A percentile compares a stretch with the other conserved stretches of the same genome.
Evolutionary conservation across 2,113 vertebrate species (phyloP).

Genomic region (Tylochromis polylepis): DNA sequence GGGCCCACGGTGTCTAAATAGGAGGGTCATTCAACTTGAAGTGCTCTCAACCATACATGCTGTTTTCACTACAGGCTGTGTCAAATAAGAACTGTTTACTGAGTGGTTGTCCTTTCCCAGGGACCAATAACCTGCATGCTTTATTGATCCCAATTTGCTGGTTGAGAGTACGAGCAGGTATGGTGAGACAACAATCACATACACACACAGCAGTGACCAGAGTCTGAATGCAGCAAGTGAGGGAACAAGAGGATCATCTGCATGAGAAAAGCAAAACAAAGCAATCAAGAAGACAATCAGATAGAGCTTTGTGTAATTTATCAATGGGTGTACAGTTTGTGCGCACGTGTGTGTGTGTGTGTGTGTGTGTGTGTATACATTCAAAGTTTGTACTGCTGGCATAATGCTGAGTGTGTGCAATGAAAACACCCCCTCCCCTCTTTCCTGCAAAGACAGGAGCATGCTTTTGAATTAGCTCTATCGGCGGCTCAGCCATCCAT

Average conservation of each 20-base stretch:
- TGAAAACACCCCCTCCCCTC: background rate
- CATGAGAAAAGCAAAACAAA: background rate
- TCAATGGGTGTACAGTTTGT: background rate
- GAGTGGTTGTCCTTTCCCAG: conserved; percentile 13
- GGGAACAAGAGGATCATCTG: conserved; percentile 7
- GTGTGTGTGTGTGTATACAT: background rate
- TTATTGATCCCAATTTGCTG: conserved; percentile 57
- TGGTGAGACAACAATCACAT: background rate
- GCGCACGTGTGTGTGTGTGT: background rate
- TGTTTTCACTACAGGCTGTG: conserved; percentile 26
- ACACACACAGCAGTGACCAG: background rate
- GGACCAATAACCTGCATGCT: conserved; percentile 24
- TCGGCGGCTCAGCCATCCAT: conserved; percentile 46
- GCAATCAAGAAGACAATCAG: conserved; percentile 18
- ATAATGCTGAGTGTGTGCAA: background rate
- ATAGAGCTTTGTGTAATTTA: background rate
- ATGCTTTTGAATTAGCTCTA: conserved; percentile 50
- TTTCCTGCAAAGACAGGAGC: conserved; percentile 32
- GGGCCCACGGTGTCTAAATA: conserved; percentile 22
- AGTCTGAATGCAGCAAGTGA: background rate
- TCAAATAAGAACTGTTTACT: conserved; percentile 35
- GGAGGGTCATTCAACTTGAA: conserved; percentile 10
- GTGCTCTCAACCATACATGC: conserved; percentile 26
- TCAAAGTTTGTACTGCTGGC: background rate
- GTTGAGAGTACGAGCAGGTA: conserved; percentile 5